Base-by-base conservation (phyloP, 2,113 vertebrate species). In the Bostrychus sinensis region DNA sequence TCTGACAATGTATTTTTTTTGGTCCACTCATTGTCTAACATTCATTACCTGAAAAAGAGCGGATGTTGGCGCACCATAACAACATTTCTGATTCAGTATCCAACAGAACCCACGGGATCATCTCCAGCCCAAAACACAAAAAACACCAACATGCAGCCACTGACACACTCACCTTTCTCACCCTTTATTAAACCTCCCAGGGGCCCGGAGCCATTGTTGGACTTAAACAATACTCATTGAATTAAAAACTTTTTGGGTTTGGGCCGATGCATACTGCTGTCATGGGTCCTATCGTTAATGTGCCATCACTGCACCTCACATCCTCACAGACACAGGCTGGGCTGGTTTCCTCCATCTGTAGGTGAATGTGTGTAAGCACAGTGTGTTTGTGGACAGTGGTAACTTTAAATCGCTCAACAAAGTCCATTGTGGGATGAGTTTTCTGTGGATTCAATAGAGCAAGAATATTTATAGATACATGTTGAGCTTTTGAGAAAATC, bases 241-340 rank as follows among this genome's bases (percentile, higher is more conserved):
- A 90, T 89, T 77, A 78, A 82, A 89, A 78, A 69, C 66, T 83
- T 85, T 88, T 86, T 68, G 68, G 75, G 66, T 69, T 61, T 48
- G 12, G 72, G 70, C 78, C 63, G 72, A 80, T 78, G 78, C 71
- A 59, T 89, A 81, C 70, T 68, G 87, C 78, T 90, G 81, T 92
- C 89, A 86, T 80, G 88, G 85, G 88, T 71, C 80, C 69, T 41
- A 66, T 86, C 86, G 68, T 93, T 89, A 93, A 93, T 93, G 90
- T 93, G 91, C 89, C 91, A 93, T 92, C 90, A 70, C 89, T 67
- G 67, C 75, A 78, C 65, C 87, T 91, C 86, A 91, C 87, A 90
- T 93, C 92, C 92, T 92, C 56, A 62, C 88, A 92, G 90, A 91
- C 88, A 88, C 79, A 43, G 78, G 73, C 84, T 67, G 72, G 56